Conservation (phyloP, 2,797 vertebrate species). For the Gambusia yucatana region DNA sequence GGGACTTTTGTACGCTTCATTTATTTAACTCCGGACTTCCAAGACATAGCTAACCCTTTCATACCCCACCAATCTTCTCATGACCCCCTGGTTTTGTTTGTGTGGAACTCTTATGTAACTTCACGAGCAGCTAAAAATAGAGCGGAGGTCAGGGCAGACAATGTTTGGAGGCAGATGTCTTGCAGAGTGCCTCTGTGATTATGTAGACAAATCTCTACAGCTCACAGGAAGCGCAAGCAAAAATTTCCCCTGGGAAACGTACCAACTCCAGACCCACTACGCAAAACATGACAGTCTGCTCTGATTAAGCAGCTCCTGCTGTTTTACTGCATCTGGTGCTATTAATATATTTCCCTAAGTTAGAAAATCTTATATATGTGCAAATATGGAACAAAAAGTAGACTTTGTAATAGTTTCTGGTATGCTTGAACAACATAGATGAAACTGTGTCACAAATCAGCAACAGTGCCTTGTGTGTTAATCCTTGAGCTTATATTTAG, state of each 20-base stretch:
- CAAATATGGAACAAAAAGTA: constrained; percentile 14
- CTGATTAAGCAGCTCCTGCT: constrained; percentile 22
- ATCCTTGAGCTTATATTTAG: neutral
- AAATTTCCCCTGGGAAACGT: constrained; percentile 46
- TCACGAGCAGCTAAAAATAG: constrained; percentile 70
- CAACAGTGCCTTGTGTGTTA: neutral
- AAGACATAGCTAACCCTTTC: constrained; percentile 12
- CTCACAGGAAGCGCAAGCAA: constrained; percentile 27
- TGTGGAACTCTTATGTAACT: constrained; percentile 69
- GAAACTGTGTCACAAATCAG: constrained; percentile 28
- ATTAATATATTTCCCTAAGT: constrained; percentile 40
- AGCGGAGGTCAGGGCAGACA: constrained; percentile 46
- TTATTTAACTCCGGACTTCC: constrained; percentile 29
- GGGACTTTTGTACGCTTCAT: constrained; percentile 38
- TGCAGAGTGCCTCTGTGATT: constrained; percentile 41
- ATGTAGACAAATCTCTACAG: constrained; percentile 46
- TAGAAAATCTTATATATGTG: constrained; percentile 34
- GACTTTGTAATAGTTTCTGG: constrained; percentile 22
- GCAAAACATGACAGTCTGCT: constrained; percentile 12
- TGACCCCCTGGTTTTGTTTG: constrained; percentile 66
- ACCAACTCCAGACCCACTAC: constrained; percentile 19
- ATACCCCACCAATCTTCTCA: constrained; percentile 48
- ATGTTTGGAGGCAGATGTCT: constrained; percentile 55
- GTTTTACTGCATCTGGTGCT: constrained; percentile 20
- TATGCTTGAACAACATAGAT: constrained; percentile 39